Evolutionary conservation across 2,888 invertebrate genomes (phyloP).

Genomic region (Carpatolechia fugitivella): DNA sequence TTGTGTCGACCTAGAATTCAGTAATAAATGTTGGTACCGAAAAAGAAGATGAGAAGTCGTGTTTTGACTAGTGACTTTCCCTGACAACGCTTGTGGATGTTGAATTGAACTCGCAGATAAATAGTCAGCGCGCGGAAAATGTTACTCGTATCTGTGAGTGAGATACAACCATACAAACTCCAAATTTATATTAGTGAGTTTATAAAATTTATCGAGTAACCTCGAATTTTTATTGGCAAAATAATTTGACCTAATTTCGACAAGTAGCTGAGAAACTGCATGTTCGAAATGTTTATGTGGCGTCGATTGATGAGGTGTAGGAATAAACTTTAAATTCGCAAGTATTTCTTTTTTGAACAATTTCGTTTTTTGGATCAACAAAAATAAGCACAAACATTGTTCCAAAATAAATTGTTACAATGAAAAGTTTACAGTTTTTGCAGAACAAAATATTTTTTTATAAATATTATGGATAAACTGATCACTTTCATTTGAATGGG

Average conservation of each 20-base stretch:
- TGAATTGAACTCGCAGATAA: no score
- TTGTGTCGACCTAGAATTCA: slow-evolving; percentile 16
- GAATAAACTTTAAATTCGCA: neutral
- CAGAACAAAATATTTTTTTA: no score
- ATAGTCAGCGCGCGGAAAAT: no score
- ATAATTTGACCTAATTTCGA: slow-evolving; percentile 15
- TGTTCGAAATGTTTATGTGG: neutral
- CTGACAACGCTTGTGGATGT: neutral
- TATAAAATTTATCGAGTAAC: slow-evolving; percentile 4
- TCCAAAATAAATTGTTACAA: no score
- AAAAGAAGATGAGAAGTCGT: neutral
- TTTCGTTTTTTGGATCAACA: no score
- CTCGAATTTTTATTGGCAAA: slow-evolving; percentile 13
- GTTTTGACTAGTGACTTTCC: neutral
- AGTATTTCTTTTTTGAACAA: no score
- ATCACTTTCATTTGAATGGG: no score
- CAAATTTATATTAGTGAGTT: neutral
- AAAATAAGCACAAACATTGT: no score
- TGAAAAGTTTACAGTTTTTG: no score
- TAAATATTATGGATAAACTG: no score
- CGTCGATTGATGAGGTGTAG: slow-evolving; percentile 3
- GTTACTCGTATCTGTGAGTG: neutral
- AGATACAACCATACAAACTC: neutral
- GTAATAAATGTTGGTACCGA: slow-evolving; percentile 13
- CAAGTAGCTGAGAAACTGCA: neutral